Evolutionary conservation across 1,140 invertebrate genomes (phyloP), one percentile per base, ranked within the genome.

Genomic region (Drosophila ficusphila): DNA sequence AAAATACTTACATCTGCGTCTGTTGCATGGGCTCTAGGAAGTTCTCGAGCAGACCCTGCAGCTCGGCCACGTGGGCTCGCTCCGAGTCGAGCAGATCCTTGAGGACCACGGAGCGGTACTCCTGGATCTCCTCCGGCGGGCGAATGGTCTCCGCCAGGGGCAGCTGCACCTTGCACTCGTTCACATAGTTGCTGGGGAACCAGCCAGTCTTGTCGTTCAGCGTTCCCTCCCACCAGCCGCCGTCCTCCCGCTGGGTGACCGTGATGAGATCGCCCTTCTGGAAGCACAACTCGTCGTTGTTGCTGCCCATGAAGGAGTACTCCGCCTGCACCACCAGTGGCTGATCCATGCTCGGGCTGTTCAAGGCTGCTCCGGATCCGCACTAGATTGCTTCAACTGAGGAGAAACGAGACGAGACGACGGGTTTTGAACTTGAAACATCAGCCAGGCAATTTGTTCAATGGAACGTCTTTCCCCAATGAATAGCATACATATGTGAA

Each of bases 121-220:
- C 95, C 90, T 96, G 94, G 65, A 93, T 94, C 81, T 95, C 95
- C 78, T 95, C 94, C 34, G 94, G 93, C 54, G 94, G 93, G 64
- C 93, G 78, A 54, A 94, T 93, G 23, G 93, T 81, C 57, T 91
- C 90, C 36, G 89, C 51, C 14, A 89, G 53, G 2, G 90, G 93
- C 58, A 94, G 92, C 78, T 94, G 94, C 36, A 93, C 91, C 94
- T 96, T 97, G 85, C 95, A 95, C 91, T 98, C 97, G 86, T 96
- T 96, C 14, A 99, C 97, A 94, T 99, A 99, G 92, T 99, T 98
- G 74, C 97, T 97, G 62, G 98, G 98, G 93, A 99, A 99, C 98
- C 98, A 99, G 75, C 98, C 98, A 67, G 98, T 99, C 91, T 97
- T 96, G 47, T 97, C 98, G 69, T 96, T 95, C 14, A 99, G 92